Evolutionary conservation across 2,888 invertebrate species (phyloP).

Genomic region (Nezara viridula): DNA sequence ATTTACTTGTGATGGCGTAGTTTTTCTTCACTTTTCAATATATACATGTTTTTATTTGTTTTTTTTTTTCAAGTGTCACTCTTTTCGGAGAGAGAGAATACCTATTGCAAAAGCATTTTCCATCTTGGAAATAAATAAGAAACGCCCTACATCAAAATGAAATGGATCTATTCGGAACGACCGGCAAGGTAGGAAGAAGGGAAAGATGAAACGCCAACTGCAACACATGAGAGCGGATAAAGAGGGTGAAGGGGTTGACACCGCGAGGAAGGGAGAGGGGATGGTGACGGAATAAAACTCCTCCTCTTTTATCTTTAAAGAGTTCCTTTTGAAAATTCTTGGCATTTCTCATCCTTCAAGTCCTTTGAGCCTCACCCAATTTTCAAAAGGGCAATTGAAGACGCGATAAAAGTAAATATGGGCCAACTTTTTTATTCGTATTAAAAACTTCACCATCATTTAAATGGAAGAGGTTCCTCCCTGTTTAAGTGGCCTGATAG

Average conservation of each 20-base stretch:
- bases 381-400: not conserved
- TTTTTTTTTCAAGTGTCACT: not conserved
- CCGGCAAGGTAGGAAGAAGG: not conserved
- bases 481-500: not conserved
- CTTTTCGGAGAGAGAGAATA: not conserved
- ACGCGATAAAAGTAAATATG: not conserved
- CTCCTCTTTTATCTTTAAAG: constrained; percentile 6
- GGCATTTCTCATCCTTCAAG: not conserved
- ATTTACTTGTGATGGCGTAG: too few species aligned
- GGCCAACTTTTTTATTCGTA: not conserved
- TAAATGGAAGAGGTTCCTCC: not conserved
- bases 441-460: not conserved
- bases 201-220: constrained; percentile 9
- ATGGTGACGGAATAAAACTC: not conserved
- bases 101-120: not conserved
- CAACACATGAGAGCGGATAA: not conserved
- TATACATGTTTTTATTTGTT: not conserved
- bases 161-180: not conserved
- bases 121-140: not conserved
- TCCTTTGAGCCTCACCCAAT: not conserved
- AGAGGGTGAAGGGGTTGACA: not conserved
- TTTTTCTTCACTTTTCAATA: not conserved
- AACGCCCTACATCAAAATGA: not conserved
- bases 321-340: constrained; percentile 7
- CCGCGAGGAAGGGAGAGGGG: not conserved